phyloP scores from a whole-genome alignment of 2,888 invertebrate species.

The Polylopha cassiicola region DNA sequence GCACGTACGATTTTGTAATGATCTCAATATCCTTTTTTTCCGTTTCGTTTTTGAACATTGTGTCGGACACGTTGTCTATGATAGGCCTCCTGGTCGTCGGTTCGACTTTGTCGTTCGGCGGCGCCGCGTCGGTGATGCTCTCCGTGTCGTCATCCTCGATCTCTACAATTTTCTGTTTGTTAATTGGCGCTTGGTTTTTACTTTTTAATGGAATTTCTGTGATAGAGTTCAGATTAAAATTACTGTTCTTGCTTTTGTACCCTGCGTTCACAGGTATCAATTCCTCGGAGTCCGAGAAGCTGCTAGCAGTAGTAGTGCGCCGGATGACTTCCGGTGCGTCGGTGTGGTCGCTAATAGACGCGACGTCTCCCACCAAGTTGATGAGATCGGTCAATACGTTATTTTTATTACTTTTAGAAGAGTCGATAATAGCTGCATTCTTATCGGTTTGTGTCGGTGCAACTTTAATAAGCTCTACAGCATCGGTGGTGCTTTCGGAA shows the following conservation, averaged over 20 bases:
- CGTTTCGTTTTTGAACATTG: slow-evolving; percentile 40
- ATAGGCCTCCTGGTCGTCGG: slow-evolving; percentile 61
- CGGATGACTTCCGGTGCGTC: slow-evolving; percentile 34
- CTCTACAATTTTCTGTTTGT: slow-evolving; percentile 55
- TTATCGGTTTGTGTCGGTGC: slow-evolving; percentile 42
- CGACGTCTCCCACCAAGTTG: slow-evolving; percentile 66
- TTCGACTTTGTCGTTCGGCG: slow-evolving; percentile 60
- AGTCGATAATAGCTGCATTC: slow-evolving; percentile 51
- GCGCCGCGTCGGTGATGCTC: slow-evolving; percentile 55
- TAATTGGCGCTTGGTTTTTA: slow-evolving; percentile 39
- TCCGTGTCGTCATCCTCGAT: slow-evolving; percentile 62
- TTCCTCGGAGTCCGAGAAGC: slow-evolving; percentile 63
- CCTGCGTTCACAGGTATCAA: slow-evolving; percentile 64
- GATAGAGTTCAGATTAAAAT: slow-evolving; percentile 64
- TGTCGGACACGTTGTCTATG: slow-evolving; percentile 65
- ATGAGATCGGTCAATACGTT: slow-evolving; percentile 61
- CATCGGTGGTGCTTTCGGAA: slow-evolving; percentile 55
- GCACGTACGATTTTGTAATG: slow-evolving; percentile 61
- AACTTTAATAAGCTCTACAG: slow-evolving; percentile 60
- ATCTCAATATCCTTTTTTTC: slow-evolving; percentile 64
- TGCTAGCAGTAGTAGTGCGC: slow-evolving; percentile 35
- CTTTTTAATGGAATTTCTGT: slow-evolving; percentile 60
- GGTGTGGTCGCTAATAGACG: slow-evolving; percentile 61
- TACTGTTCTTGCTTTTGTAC: slow-evolving; percentile 68
- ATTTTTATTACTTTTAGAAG: slow-evolving; percentile 39